phyloP scores from a whole-genome alignment of 2,113 vertebrate genomes.

The Parus major region DNA sequence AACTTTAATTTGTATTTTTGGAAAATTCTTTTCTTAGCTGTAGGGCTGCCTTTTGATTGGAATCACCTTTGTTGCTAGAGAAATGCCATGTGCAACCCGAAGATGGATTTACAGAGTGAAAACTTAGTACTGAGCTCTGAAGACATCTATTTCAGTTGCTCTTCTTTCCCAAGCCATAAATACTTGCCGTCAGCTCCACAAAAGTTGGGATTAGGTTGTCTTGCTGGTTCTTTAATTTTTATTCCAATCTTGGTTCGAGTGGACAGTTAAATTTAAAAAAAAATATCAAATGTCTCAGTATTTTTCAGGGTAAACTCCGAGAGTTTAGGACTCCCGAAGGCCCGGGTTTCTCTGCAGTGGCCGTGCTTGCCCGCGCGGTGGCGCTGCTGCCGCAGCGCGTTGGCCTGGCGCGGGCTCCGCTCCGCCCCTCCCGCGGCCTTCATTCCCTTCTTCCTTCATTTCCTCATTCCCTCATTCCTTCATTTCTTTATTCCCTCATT shows the following conservation, averaged over 20 bases:
- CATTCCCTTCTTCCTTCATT: background rate
- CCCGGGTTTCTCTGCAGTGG: background rate
- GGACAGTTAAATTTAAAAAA: background rate
- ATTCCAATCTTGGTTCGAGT: background rate
- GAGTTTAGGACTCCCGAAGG: fast-evolving
- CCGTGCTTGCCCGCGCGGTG: background rate
- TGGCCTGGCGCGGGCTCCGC: too few relatives aligned
- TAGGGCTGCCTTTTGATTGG: background rate
- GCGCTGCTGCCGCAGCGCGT: background rate
- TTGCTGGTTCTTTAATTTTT: background rate
- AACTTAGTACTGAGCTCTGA: background rate
- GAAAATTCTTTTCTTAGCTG: background rate
- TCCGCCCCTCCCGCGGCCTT: background rate
- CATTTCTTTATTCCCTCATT: background rate
- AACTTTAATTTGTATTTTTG: background rate
- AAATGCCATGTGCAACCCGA: background rate
- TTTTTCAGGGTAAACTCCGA: background rate
- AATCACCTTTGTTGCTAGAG: background rate
- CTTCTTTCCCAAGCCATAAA: background rate
- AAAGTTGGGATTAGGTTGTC: background rate
- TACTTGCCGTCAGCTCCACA: background rate
- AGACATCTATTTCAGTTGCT: background rate
- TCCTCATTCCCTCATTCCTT: too few relatives aligned
- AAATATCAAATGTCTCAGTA: background rate
- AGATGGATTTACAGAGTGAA: background rate